phyloP scores from a whole-genome alignment of 23 tunicate species.

The Trididemnum nubilum region DNA sequence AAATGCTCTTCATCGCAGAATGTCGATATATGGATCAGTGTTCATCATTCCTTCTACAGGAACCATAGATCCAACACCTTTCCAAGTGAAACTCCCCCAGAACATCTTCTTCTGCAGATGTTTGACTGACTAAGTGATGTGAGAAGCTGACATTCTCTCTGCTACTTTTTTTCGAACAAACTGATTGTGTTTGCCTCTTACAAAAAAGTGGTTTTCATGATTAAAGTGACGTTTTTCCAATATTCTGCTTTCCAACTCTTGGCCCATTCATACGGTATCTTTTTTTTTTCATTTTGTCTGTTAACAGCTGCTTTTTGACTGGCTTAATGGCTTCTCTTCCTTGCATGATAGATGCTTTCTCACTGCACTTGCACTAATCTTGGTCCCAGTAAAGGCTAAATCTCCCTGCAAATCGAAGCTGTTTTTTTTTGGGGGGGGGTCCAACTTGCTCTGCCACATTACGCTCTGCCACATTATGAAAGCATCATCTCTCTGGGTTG shows the following conservation, averaged over 20 bases:
- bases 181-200: background rate
- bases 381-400: background rate
- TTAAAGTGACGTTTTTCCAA: constrained; percentile 3
- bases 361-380: constrained; percentile 10
- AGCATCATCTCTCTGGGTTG: constrained; percentile 7
- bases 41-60: constrained; percentile 31
- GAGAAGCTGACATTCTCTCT: background rate
- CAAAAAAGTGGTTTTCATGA: constrained; percentile 11
- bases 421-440: constrained; percentile 23
- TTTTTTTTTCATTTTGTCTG: constrained; percentile 18
- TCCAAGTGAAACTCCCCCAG: constrained; percentile 17
- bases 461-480: no score
- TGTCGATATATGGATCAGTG: background rate
- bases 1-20: background rate
- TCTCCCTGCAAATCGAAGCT: background rate
- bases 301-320: constrained; percentile 8
- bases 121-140: constrained; percentile 10
- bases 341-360: background rate
- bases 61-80: constrained; percentile 10
- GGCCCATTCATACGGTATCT: constrained; percentile 7
- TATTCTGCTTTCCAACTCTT: constrained; percentile 9
- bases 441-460: constrained; percentile 17
- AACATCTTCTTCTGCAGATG: constrained; percentile 16
- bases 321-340: constrained; percentile 11
- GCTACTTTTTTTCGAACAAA: constrained; percentile 8